Evolutionary conservation across 2,797 vertebrate genomes (phyloP).

Genomic region (Silurus lanzhouensis): DNA sequence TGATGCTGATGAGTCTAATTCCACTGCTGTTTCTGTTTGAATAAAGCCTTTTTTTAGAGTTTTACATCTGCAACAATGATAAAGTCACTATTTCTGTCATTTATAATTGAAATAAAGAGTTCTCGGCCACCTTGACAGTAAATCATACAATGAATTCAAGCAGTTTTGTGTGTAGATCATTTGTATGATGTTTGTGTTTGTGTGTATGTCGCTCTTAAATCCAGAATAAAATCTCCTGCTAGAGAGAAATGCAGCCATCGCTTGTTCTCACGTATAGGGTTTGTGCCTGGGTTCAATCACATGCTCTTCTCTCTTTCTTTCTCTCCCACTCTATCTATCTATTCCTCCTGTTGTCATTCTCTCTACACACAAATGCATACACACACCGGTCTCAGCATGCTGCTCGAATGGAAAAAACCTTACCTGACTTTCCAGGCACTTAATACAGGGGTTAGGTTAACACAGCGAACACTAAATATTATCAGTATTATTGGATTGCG

Average conservation of each 20-base stretch:
- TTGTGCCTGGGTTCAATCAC: neutral
- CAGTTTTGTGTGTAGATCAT: neutral
- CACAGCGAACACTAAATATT: conserved; percentile 30
- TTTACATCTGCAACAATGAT: conserved; percentile 39
- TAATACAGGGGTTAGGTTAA: conserved; percentile 16
- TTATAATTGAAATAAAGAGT: conserved; percentile 52
- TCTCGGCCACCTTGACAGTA: neutral
- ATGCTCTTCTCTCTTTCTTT: neutral
- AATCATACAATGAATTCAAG: neutral
- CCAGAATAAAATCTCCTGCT: neutral
- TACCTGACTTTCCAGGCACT: conserved; percentile 3
- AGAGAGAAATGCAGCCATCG: neutral
- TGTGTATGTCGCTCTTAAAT: neutral
- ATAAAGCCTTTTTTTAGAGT: conserved; percentile 52
- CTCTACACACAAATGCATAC: neutral
- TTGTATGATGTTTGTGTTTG: neutral
- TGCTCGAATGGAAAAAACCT: conserved; percentile 16
- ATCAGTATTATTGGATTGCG: neutral
- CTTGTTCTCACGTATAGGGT: neutral
- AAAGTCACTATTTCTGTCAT: conserved; percentile 50
- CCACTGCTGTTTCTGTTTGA: conserved; percentile 38
- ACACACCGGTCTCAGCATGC: neutral
- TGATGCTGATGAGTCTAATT: conserved; percentile 13
- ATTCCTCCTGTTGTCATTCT: no score
- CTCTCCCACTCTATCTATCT: neutral